A percentile compares a stretch with the other conserved stretches of the same genome.
phyloP scores from a whole-genome alignment of 1,140 invertebrate species.

The Tetragnatha versicolor region DNA sequence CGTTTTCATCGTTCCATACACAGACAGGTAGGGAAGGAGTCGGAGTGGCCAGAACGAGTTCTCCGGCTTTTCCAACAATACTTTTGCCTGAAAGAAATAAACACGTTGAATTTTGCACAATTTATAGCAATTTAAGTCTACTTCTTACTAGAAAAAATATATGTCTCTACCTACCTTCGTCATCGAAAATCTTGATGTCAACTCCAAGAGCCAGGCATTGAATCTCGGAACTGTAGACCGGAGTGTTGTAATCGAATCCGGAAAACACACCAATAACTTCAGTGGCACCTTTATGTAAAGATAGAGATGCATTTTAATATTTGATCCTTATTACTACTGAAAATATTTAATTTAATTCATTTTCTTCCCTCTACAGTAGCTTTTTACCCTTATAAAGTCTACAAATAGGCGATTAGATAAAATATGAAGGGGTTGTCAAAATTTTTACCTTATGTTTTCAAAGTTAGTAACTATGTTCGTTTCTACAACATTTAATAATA shows the following conservation, averaged over 20 bases:
- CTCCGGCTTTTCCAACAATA: slow-evolving; percentile 67
- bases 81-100: slow-evolving; percentile 23
- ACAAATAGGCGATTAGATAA: no score
- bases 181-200: slow-evolving; percentile 32
- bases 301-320: no score
- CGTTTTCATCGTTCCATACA: slow-evolving; percentile 70
- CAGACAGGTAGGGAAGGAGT: slow-evolving; percentile 71
- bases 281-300: slow-evolving; percentile 23
- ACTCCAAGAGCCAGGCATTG: slow-evolving; percentile 42
- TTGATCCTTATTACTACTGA: no score
- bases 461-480: no score
- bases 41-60: slow-evolving; percentile 70
- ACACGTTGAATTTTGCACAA: background rate
- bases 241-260: slow-evolving; percentile 39
- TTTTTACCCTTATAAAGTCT: no score
- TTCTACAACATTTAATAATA: no score
- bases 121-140: no score
- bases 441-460: no score
- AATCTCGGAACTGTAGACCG: slow-evolving; percentile 45
- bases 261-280: slow-evolving; percentile 52
- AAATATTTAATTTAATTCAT: no score
- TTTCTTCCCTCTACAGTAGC: no score
- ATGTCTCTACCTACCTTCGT: slow-evolving; percentile 36
- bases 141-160: no score
- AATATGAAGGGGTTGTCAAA: no score